A percentile compares a stretch with the other conserved stretches of the same genome.
Evolutionary conservation across 1,140 invertebrate genomes (phyloP).

Genomic region (Fopius arisanus): DNA sequence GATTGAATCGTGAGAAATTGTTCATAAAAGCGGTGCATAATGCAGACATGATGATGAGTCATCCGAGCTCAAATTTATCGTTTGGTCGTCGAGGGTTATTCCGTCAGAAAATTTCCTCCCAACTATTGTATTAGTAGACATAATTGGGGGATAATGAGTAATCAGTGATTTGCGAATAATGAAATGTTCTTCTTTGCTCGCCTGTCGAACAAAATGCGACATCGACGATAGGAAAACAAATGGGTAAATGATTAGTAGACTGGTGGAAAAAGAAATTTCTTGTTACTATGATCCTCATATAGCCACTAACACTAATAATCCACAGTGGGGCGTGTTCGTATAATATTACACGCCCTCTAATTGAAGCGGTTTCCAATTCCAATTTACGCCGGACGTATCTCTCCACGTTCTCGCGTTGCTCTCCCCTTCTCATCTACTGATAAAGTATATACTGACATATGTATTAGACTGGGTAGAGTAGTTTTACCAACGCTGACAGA

Average conservation of each 20-base stretch:
- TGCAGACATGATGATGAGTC: too few relatives aligned
- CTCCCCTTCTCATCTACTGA: background rate
- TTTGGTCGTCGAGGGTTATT: too few relatives aligned
- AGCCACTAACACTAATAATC: background rate
- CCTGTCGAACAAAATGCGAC: too few relatives aligned
- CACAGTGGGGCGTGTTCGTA: constrained; percentile 29
- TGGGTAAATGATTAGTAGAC: background rate
- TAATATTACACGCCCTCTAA: constrained; percentile 37
- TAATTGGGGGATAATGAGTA: too few relatives aligned
- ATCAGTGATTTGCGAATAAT: too few relatives aligned
- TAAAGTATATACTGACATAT: constrained; percentile 8
- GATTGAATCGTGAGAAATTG: background rate
- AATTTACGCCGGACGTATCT: constrained; percentile 24
- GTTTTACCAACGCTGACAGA: background rate
- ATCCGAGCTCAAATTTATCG: too few relatives aligned
- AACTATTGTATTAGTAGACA: too few relatives aligned
- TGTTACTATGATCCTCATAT: background rate
- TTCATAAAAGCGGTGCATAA: too few relatives aligned
- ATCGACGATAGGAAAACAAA: too few relatives aligned
- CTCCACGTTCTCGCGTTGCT: constrained; percentile 7
- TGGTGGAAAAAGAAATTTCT: background rate
- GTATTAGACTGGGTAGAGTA: background rate
- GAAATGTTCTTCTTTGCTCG: too few relatives aligned
- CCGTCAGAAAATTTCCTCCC: too few relatives aligned
- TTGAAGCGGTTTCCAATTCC: constrained; percentile 38